phyloP scores from a whole-genome alignment of 2,113 vertebrate species.

The Hyla sarda region DNA sequence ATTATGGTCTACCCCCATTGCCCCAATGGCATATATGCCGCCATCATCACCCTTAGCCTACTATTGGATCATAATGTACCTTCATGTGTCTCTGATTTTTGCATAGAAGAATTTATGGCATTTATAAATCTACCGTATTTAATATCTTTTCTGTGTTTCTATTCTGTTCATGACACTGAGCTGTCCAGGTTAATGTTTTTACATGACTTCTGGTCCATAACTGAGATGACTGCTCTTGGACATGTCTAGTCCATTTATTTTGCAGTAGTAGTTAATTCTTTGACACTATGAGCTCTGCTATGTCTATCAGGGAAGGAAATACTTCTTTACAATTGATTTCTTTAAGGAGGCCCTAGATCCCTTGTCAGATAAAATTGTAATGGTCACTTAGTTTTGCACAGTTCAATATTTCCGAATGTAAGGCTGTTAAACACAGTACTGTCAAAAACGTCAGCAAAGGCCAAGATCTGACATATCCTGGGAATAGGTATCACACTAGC shows the following conservation, averaged over 20 bases:
- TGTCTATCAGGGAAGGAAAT: not conserved
- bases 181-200: not conserved
- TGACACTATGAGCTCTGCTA: not conserved
- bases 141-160: not conserved
- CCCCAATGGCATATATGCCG: too few species aligned
- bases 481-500: not conserved
- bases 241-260: not conserved
- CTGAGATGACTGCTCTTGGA: not conserved
- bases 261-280: not conserved
- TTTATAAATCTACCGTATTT: not conserved
- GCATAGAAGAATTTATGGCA: too few species aligned
- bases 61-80: too few species aligned
- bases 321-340: not conserved
- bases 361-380: not conserved
- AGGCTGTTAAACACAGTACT: not conserved
- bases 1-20: too few species aligned
- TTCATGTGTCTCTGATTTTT: too few species aligned
- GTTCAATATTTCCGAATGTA: constrained; percentile 5
- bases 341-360: not conserved
- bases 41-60: too few species aligned
- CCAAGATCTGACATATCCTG: not conserved
- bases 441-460: not conserved
- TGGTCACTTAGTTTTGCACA: not conserved
- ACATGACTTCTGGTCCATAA: not conserved
- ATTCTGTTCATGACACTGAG: not conserved